These are phyloP conservation scores for Sminthopsis crassicaudata DNA, from an alignment of 2,113 vertebrate genomes.

Conservation along the genomic window DNA sequence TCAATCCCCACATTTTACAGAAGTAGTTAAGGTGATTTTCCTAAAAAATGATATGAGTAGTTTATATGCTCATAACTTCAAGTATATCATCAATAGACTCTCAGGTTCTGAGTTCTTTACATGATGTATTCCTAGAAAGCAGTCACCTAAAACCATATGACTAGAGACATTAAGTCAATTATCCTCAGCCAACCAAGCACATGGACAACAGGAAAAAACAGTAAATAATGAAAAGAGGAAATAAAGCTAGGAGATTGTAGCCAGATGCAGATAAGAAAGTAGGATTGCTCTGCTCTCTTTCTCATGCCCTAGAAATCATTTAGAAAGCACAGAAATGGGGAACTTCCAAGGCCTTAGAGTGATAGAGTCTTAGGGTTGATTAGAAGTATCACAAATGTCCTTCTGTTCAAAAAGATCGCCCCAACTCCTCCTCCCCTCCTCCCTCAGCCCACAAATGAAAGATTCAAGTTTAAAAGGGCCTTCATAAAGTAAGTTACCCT, in stretches of 20 bases:
- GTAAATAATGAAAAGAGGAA: neutral
- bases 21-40: conserved; percentile 27
- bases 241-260: neutral
- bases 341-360: neutral
- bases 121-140: neutral
- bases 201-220: neutral
- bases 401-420: neutral
- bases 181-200: neutral
- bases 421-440: neutral
- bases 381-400: neutral
- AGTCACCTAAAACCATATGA: neutral
- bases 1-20: neutral
- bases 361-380: neutral
- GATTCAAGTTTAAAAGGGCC: neutral
- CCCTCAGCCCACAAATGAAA: neutral
- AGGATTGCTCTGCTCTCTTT: neutral
- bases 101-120: neutral
- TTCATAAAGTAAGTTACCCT: neutral
- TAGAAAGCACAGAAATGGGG: neutral
- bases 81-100: neutral
- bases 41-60: neutral
- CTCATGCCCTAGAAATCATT: neutral
- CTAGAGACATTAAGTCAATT: neutral
- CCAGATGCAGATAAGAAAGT: neutral
- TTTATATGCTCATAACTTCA: neutral